phyloP scores from a whole-genome alignment of 2,888 invertebrate species.

The Strigamia crassipes region DNA sequence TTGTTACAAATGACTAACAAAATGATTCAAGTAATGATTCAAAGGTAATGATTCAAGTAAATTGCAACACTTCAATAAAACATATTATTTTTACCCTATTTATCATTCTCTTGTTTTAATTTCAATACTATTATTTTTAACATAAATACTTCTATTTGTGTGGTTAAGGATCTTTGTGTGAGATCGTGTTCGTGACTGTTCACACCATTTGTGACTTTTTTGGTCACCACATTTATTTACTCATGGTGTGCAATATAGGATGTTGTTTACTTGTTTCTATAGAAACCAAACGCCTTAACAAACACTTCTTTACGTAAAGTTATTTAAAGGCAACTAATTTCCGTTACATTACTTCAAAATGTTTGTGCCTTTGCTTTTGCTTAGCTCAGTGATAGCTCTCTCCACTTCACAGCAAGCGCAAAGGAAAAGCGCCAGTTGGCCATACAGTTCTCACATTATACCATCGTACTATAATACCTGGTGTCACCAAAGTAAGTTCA shows the following conservation, averaged over 20 bases:
- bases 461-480: background rate
- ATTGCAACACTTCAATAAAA: too few species aligned
- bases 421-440: background rate
- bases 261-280: background rate
- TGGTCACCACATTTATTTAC: background rate
- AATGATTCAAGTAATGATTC: too few species aligned
- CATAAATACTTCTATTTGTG: too few species aligned
- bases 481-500: background rate
- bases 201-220: too few species aligned
- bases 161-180: too few species aligned
- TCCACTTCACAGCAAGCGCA: background rate
- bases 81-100: too few species aligned
- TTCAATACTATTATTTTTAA: too few species aligned
- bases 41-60: too few species aligned
- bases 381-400: background rate
- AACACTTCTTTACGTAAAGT: background rate
- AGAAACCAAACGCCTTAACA: background rate
- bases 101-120: too few species aligned
- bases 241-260: background rate
- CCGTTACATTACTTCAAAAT: background rate
- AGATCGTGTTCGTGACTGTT: too few species aligned
- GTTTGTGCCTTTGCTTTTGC: background rate
- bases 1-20: too few species aligned
- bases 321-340: background rate
- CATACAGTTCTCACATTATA: background rate